Base-by-base conservation (phyloP, 2,888 invertebrate genomes). In the Rapana venosa region DNA sequence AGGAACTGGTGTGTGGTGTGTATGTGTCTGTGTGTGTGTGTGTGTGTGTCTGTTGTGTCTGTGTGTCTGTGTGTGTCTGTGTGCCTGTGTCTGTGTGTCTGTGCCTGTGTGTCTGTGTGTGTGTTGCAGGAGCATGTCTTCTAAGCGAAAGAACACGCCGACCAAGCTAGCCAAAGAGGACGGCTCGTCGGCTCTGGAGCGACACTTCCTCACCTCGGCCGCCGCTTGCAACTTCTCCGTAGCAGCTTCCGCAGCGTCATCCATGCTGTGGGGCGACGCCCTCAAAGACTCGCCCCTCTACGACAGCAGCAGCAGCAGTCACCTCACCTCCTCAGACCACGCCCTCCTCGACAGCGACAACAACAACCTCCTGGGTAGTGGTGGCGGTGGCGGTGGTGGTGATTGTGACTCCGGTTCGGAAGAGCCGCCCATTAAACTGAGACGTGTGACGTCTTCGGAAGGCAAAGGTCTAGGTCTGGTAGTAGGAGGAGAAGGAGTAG, bases 141-240 rank as follows among this genome's bases (percentile, higher is more conserved):
- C 98, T 97, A 98, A 98, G 97, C 97, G 98, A 97, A 98, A 98
- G 97, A 98, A 98, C 96, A 98, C 98, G 96, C 98, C 98, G 96
- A 98, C 98, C 95, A 98, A 98, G 97, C 97, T 98, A 97, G 97
- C 97, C 96, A 98, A 98, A 97, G 98, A 97, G 97, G 95, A 96
- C 93, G 92, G 94, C 32, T 35, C 85, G 17, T 35, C 66, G 90
- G 92, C 92, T 90, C 92, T 90, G 86, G 93, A 94, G 58, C 92
- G 93, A 90, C 92, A 91, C 91, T 92, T 92, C 90, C 90, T 91
- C 84, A 85, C 81, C 88, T 36, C 90, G 22, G 98, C 89, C 98
- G 98, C 96, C 20, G 32, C 86, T 30, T 81, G 88, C 87, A 47
- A 35, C 30, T 22, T 36, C n/a, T 77, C 74, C 36, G 74, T 56